phyloP scores from a whole-genome alignment of 1,140 invertebrate species.

The Brachionus manjavacas region DNA sequence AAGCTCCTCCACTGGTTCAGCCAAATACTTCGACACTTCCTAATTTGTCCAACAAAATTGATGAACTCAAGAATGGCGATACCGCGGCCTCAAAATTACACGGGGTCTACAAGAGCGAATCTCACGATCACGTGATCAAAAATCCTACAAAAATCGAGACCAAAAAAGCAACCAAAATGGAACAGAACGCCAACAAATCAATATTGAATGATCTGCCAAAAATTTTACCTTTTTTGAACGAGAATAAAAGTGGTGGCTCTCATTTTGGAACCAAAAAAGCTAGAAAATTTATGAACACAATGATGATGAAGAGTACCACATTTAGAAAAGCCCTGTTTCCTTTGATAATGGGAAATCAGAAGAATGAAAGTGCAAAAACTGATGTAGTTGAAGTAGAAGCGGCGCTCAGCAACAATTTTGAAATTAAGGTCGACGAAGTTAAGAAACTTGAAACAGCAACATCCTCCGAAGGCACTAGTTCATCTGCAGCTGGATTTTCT shows the following conservation, averaged over 20 bases:
- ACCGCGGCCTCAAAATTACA: neutral
- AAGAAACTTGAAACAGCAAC: neutral
- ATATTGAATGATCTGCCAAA: neutral
- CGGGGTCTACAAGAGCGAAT: neutral
- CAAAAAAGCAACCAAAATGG: neutral
- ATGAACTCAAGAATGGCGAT: neutral
- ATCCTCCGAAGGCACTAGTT: neutral
- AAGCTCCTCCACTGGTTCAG: neutral
- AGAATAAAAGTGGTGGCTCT: neutral
- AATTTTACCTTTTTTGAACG: neutral
- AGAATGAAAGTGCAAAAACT: neutral
- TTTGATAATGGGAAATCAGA: neutral
- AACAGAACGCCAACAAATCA: neutral
- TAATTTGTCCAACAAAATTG: neutral
- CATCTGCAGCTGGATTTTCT: neutral
- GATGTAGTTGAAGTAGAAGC: neutral
- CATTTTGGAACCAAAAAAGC: neutral
- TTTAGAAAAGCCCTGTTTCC: slow-evolving; percentile 11
- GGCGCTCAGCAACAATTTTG: neutral
- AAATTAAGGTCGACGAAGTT: neutral
- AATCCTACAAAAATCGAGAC: neutral
- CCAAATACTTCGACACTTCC: neutral
- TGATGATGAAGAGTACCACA: slow-evolving; percentile 23
- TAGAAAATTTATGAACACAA: slow-evolving; percentile 30
- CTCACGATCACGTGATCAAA: neutral